A percentile compares a stretch with the other conserved stretches of the same genome.
Evolutionary conservation across 2,888 invertebrate species (phyloP).

Genomic region (Ectemnius lituratus): DNA sequence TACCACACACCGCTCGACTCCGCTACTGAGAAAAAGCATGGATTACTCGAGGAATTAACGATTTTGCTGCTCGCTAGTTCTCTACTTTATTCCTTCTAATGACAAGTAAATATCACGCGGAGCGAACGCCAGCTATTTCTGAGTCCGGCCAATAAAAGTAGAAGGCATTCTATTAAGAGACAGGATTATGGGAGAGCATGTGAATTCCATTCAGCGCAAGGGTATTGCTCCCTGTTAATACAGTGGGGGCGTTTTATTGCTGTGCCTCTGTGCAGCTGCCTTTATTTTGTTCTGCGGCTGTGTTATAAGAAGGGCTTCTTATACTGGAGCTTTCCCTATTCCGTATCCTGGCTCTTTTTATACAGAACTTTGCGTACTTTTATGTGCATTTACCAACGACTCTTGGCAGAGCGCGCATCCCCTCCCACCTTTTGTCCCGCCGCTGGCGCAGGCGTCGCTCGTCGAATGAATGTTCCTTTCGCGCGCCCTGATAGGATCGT

Average conservation of each 20-base stretch:
- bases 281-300: not conserved
- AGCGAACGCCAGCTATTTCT: not conserved
- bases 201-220: not conserved
- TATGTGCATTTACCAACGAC: conserved; percentile 4
- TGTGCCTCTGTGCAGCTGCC: not conserved
- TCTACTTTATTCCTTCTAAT: too few species aligned
- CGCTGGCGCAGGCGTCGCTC: conserved; percentile 21
- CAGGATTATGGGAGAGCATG: not conserved
- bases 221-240: not conserved
- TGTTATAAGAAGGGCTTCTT: not conserved
- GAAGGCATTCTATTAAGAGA: not conserved
- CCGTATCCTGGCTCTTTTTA: not conserved
- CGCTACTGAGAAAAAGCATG: conserved; percentile 12
- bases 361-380: conserved; percentile 6
- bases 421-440: too few species aligned
- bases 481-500: too few species aligned
- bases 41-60: conserved; percentile 41
- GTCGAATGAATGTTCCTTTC: conserved; percentile 7
- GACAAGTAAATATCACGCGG: conserved; percentile 27
- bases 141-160: not conserved
- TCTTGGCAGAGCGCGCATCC: not conserved
- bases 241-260: not conserved
- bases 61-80: conserved; percentile 23
- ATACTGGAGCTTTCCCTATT: not conserved
- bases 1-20: conserved; percentile 16